Base-by-base conservation (phyloP, 2,888 invertebrate species). In the Rhaphigaster nebulosa region DNA sequence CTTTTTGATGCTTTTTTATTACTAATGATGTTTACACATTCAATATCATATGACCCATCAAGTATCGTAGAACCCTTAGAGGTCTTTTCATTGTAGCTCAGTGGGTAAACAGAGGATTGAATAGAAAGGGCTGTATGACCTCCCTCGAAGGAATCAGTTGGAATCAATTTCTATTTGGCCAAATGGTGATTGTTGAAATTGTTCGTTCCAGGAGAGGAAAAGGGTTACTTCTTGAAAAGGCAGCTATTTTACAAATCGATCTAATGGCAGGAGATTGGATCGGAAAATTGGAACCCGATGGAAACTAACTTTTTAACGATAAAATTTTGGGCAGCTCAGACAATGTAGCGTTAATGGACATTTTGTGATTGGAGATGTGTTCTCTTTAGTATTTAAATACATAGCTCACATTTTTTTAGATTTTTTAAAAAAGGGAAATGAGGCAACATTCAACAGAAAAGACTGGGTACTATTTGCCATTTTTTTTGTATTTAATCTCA, bases 121-220 rank as follows among this genome's bases (percentile, higher is more conserved):
- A 76, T 76, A 38, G 38, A 38, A 76, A 34, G 20, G 38, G 8
- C 29, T 18, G 1, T 34, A 29, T 65, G 65, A 34, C 29, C 70
- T 76, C 15, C 29, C 15, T 34, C 10, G 34, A 18, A 12, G 12
- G 13, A n/a, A 29, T n/a, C 13, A 4, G 29, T 65, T 18, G 15
- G 70, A 8, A 76, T 76, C 70, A 38, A 76, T 76, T 76, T 76
- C 70, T 76, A 76, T 76, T 76, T 38, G 70, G 70, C 20, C 70
- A 76, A 76, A 76, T 76, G 70, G 70, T 76, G 34, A 76, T 76
- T 38, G 70, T 38, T 34, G 34, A 76, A 76, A 20, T 38, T 38
- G 38, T 76, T 76, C 70, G 4, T 38, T 70, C 70, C 34, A 70
- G 34, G 34, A 34, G 70, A 70, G 70, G 70, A 5, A 65, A 29